A percentile compares a stretch with the other conserved stretches of the same genome.
phyloP scores from a whole-genome alignment of 2,113 vertebrate genomes.

The Furnarius figulus region DNA sequence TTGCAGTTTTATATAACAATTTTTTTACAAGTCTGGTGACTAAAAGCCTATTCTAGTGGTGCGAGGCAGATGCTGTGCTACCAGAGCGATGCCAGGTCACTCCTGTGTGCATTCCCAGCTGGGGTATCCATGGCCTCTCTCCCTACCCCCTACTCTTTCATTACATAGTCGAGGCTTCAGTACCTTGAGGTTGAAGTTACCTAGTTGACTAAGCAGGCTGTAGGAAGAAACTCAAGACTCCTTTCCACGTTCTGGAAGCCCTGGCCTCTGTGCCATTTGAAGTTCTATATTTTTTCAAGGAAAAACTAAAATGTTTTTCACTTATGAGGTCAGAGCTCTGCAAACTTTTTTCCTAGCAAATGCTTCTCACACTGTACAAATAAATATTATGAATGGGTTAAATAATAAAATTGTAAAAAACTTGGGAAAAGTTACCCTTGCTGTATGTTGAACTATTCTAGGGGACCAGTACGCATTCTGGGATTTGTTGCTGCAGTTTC shows the following conservation, averaged over 20 bases:
- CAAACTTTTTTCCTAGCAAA: neutral
- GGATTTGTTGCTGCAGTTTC: neutral
- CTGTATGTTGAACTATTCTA: neutral
- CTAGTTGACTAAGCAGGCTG: neutral
- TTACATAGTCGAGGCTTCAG: neutral
- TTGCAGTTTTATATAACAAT: neutral
- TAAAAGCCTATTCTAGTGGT: neutral
- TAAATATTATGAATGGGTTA: neutral
- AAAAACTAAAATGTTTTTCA: neutral
- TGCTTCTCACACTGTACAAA: neutral
- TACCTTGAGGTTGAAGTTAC: neutral
- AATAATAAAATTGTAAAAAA: neutral
- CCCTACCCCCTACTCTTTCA: neutral
- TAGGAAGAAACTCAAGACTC: neutral
- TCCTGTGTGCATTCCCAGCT: constrained; percentile 20
- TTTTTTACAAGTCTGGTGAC: neutral
- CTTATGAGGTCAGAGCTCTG: neutral
- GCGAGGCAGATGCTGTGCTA: neutral
- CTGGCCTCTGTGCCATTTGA: neutral
- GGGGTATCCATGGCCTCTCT: neutral
- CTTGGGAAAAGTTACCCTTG: neutral
- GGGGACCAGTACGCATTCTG: neutral
- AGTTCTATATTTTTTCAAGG: neutral
- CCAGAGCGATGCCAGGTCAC: constrained; percentile 34
- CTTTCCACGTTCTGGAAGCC: neutral